Conservation (phyloP, 2,888 invertebrate species). For the Automeris io region DNA sequence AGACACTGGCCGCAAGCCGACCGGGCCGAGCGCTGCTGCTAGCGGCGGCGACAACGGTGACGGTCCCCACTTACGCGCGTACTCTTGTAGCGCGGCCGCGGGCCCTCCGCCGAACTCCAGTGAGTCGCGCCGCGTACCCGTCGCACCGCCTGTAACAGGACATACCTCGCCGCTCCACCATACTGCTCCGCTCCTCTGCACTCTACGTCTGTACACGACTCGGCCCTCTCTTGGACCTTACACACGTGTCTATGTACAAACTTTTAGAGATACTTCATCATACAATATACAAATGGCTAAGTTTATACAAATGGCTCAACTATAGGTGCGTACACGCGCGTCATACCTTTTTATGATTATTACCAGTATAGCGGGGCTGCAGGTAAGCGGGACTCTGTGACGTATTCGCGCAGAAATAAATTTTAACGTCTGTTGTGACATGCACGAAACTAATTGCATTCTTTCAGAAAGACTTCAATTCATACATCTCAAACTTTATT, state of each 20-base stretch:
- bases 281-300: constrained; percentile 13
- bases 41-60: constrained; percentile 85
- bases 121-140: constrained; percentile 71
- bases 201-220: constrained; percentile 26
- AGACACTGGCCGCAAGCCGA: constrained; percentile 79
- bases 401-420: no score
- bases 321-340: constrained; percentile 3
- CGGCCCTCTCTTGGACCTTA: constrained; percentile 1
- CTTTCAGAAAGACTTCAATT: no score
- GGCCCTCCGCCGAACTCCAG: constrained; percentile 75
- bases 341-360: background rate
- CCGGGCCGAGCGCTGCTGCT: constrained; percentile 78
- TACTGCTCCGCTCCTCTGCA: constrained; percentile 17
- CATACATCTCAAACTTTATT: no score
- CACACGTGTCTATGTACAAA: constrained; percentile 22
- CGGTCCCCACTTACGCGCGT: constrained; percentile 77
- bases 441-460: no score
- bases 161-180: constrained; percentile 41
- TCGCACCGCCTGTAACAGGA: constrained; percentile 64
- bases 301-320: background rate
- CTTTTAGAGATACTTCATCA: constrained; percentile 19
- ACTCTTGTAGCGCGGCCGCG: constrained; percentile 65
- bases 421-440: no score
- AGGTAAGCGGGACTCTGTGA: no score
- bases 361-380: no score